Conservation (phyloP, 2,113 vertebrate genomes). For the Rhinopomastus cyanomelas region DNA sequence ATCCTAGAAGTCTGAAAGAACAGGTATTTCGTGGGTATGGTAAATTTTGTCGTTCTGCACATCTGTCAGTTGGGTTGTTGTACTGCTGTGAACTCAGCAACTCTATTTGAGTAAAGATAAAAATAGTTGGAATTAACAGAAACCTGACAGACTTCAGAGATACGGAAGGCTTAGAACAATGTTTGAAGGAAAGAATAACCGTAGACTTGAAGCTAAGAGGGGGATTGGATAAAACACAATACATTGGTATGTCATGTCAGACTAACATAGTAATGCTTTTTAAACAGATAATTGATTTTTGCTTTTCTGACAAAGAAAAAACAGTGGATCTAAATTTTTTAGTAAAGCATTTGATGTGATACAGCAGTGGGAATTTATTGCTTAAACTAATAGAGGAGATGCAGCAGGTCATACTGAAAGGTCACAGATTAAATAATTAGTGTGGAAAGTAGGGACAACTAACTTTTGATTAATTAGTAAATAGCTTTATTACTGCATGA, state of each 20-base stretch:
- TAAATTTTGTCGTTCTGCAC: neutral
- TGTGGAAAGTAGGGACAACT: neutral
- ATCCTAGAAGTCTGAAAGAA: neutral
- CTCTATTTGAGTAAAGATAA: neutral
- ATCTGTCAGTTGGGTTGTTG: neutral
- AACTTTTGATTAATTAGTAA: neutral
- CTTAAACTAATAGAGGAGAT: neutral
- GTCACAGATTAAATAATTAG: neutral
- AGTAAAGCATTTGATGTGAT: neutral
- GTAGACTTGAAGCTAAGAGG: neutral
- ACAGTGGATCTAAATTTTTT: neutral
- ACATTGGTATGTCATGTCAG: neutral
- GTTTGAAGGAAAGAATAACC: neutral
- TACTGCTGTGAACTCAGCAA: neutral
- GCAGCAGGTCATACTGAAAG: neutral
- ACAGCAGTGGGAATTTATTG: neutral
- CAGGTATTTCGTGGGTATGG: neutral
- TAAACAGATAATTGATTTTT: neutral
- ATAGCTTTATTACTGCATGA: neutral
- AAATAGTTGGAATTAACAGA: neutral
- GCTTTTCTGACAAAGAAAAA: neutral
- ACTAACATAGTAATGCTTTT: neutral
- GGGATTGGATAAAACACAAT: conserved; percentile 1
- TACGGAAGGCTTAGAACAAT: neutral
- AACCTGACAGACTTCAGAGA: neutral